Base-by-base conservation (phyloP, 2,113 vertebrate species). In the Tetrax tetrax region DNA sequence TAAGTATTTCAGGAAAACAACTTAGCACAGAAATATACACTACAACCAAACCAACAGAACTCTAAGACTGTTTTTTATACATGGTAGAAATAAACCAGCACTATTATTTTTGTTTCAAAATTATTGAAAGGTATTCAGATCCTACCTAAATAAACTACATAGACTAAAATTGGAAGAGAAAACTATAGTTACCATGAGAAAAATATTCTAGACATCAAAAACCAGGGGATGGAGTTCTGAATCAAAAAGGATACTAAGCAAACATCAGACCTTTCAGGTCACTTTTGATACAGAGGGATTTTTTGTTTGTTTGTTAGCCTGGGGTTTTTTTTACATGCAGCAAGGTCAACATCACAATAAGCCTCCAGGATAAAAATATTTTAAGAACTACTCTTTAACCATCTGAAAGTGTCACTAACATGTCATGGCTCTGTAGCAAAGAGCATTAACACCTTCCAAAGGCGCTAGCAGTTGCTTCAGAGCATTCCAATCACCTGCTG, bases 181-280 rank as follows among this genome's bases (percentile, higher is more conserved):
- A 84, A 43, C 4, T 18, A 7, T 8, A 57, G 22, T 28, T 71
- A 43, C 6, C 16, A 19, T 7, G 21, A 35, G 2, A 22, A 57
- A 89, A 89, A 50, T 6, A 50, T 47, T 59, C 23, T 22, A 81
- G 31, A 27, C 18, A 37, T 56, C 28, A 18, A 63, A 65, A 86
- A 4, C 0, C 4, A 69, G 12, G 3, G 8, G 18, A 57, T 3
- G 2, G 10, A 5, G 2, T 1, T 19, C 81, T 91, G 7, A 41
- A 63, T 48, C 14, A 35, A 45, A 47, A 63, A 35, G 5, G 5
- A 53, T 57, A 6, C 18, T 28, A 64, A 75, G 20, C 11, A 87
- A 87, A n/a, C 22, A 70, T 23, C 25, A 75, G 15, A 66, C 5
- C 5, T 79, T 81, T 35, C 15, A 28, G 23, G 54, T 24, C 3